Conservation (phyloP, 2,888 invertebrate genomes). For the Smittia sp. region DNA sequence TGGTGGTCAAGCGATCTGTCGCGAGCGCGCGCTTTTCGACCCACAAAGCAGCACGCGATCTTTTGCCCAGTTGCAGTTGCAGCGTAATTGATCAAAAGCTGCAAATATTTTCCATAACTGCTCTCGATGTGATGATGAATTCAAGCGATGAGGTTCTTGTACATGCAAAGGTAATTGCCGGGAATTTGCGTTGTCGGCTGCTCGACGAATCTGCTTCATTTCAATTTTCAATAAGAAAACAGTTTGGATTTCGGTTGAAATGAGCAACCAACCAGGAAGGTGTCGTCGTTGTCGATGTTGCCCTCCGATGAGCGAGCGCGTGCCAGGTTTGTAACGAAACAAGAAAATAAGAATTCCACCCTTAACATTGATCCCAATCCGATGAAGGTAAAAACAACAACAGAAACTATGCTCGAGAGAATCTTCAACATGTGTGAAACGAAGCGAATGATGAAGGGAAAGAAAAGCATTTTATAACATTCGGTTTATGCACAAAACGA, state of each 20-base stretch:
- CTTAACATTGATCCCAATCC: conserved; percentile 39
- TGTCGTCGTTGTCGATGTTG: conserved; percentile 33
- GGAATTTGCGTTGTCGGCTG: conserved; percentile 25
- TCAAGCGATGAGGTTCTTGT: not conserved
- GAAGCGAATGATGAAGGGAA: conserved; percentile 34
- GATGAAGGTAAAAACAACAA: not conserved
- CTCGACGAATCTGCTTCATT: not conserved
- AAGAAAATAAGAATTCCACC: conserved; percentile 31
- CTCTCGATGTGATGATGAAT: conserved; percentile 25
- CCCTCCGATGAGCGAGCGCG: conserved; percentile 22
- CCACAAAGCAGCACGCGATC: conserved; percentile 32
- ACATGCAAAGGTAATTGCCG: conserved; percentile 17
- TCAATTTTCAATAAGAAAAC: conserved; percentile 19
- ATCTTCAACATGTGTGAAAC: conserved; percentile 39
- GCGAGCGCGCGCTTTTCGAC: conserved; percentile 25
- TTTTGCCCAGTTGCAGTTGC: conserved; percentile 15
- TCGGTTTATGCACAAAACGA: conserved; percentile 41
- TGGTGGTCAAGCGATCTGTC: not conserved
- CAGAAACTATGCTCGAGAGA: not conserved
- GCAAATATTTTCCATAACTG: conserved; percentile 40
- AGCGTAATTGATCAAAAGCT: conserved; percentile 36
- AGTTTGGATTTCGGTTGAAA: conserved; percentile 37
- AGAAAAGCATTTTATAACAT: conserved; percentile 30
- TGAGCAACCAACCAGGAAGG: conserved; percentile 9
- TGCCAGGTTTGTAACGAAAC: conserved; percentile 34